phyloP scores from a whole-genome alignment of 64 coral and sea anemone species.

The Stylophora pistillata region DNA sequence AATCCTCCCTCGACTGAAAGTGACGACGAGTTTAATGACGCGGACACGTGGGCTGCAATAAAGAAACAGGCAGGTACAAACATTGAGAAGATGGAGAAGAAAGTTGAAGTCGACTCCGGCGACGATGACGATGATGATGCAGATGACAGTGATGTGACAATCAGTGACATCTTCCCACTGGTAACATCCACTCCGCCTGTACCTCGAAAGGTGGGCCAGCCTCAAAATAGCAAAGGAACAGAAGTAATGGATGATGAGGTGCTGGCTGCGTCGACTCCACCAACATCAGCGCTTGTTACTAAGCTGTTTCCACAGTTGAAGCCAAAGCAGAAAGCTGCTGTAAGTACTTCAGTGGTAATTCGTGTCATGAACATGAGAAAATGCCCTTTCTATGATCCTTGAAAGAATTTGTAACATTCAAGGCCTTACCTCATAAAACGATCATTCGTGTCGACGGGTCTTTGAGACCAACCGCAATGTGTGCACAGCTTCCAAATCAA shows the following conservation, averaged over 20 bases:
- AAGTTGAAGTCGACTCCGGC: conserved; percentile 39
- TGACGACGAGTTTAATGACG: conserved; percentile 83
- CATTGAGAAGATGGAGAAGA: neutral
- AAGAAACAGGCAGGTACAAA: conserved; percentile 43
- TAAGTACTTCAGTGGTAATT: neutral
- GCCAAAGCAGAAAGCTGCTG: conserved; percentile 61
- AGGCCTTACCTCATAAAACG: no score
- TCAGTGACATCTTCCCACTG: conserved; percentile 74
- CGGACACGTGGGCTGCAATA: conserved; percentile 83
- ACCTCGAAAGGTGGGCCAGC: neutral
- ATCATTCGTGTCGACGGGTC: no score
- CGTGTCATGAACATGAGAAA: neutral
- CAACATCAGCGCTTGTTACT: conserved; percentile 85
- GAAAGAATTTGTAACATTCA: no score
- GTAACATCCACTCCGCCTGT: conserved; percentile 62
- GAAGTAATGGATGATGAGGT: neutral
- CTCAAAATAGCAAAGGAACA: neutral
- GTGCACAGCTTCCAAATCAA: no score
- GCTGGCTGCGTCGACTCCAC: conserved; percentile 63
- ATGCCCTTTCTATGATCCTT: no score
- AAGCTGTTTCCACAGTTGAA: conserved; percentile 97
- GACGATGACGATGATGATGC: conserved; percentile 34
- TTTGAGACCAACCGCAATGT: no score
- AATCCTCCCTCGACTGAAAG: neutral
- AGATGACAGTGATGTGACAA: conserved; percentile 69